Base-by-base conservation (phyloP, 2,797 vertebrate genomes). In the Coregonus suidteri region DNA sequence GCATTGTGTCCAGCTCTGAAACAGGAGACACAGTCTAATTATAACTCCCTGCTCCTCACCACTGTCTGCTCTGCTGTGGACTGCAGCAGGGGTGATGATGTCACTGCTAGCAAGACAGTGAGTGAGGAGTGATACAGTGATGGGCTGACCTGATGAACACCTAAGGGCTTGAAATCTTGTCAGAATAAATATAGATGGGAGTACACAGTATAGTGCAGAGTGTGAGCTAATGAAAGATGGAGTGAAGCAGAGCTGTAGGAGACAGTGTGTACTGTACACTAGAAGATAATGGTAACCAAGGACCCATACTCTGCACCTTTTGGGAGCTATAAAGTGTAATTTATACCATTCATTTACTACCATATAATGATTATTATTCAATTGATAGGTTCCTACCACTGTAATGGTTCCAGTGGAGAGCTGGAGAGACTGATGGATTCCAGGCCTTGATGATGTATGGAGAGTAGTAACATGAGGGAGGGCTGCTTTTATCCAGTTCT, bases 51-150 rank as follows among this genome's bases (percentile, higher is more conserved):
- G 85, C 81, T 85, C 54, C 54, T 59, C 54, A 4, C 59, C 59
- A 25, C n/a, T 25, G 6, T 85, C 87, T 56, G 75, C 75, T 41
- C 75, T 31, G 54, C 64, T 80, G 71, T 83, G 83, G 79, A 81
- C 73, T 78, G 81, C 79, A 84, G 78, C 77, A 86, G 74, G 74
- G 68, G 15, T 56, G 73, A 82, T 86, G 85, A 84, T 84, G 78
- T 86, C 77, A 82, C 77, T 83, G 77, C 51, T 62, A 59, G 77
- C 52, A 16, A 25, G 81, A 80, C 69, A 75, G 81, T 83, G 74
- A 71, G 78, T 35, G 37, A 18, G 70, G 20, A 59, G 31, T 30
- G 69, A 67, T 77, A 82, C 52, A 81, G 52, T 75, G 51, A 81
- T 77, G 75, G 82, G 80, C 77, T 78, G 71, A 75, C 73, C 3